phyloP scores from a whole-genome alignment of 1,140 invertebrate species.

The Pachyrhynchus sulphureomaculatus region DNA sequence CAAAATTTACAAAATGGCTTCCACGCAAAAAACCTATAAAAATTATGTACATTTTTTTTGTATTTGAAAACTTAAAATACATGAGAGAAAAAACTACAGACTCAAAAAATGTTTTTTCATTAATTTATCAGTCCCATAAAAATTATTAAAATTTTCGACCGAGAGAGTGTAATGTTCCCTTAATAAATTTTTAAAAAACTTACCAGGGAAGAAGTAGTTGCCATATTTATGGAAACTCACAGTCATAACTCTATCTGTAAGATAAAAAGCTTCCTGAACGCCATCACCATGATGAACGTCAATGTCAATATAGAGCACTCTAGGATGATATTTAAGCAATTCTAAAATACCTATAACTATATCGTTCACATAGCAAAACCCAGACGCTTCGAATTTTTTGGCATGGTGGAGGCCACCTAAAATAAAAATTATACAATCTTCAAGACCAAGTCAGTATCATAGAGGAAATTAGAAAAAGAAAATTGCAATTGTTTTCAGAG shows the following conservation, averaged over 20 bases:
- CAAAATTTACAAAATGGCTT: too few species aligned
- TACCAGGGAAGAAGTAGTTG: slow-evolving; percentile 91
- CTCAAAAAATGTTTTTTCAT: too few species aligned
- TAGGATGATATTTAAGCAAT: slow-evolving; percentile 89
- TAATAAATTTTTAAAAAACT: too few species aligned
- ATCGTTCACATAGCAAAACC: slow-evolving; percentile 97
- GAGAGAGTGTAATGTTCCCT: too few species aligned
- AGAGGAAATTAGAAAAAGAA: too few species aligned
- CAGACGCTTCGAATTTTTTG: slow-evolving; percentile 97
- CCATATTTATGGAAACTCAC: slow-evolving; percentile 99
- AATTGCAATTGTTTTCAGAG: too few species aligned
- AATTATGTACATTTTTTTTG: too few species aligned
- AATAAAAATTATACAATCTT: slow-evolving; percentile 47
- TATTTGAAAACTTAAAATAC: too few species aligned
- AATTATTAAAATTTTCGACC: too few species aligned
- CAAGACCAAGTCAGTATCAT: not conserved
- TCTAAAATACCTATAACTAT: slow-evolving; percentile 98
- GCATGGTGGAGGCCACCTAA: slow-evolving; percentile 97
- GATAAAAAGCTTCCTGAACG: slow-evolving; percentile 98
- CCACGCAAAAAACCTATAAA: too few species aligned
- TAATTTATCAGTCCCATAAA: too few species aligned
- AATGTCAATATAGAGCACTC: slow-evolving; percentile 98
- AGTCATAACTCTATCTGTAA: slow-evolving; percentile 98
- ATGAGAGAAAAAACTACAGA: too few species aligned
- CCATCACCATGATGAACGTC: slow-evolving; percentile 99